These are phyloP conservation scores for Papilio elwesi DNA, from an alignment of 2,888 invertebrate genomes.

Conservation along the genomic window DNA sequence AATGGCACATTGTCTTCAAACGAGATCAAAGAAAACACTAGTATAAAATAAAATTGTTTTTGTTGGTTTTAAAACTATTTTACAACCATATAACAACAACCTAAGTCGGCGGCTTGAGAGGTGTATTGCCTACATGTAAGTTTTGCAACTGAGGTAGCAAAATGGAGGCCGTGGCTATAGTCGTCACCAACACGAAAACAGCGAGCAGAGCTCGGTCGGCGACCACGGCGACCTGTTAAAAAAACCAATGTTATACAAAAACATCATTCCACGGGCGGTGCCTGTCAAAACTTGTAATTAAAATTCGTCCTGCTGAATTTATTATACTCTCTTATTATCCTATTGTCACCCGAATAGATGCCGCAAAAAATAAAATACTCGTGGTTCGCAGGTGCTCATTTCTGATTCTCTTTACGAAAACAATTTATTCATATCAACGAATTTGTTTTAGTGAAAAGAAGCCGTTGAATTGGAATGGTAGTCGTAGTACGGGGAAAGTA, in stretches of 20 bases:
- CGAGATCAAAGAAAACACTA: background rate
- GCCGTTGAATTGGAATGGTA: background rate
- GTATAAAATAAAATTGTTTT: background rate
- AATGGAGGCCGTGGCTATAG: constrained; percentile 91
- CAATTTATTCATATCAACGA: constrained; percentile 7
- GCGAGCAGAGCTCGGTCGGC: constrained; percentile 91
- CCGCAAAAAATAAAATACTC: constrained; percentile 14
- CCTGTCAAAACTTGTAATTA: constrained; percentile 39
- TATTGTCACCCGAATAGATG: background rate
- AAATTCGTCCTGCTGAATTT: constrained; percentile 20
- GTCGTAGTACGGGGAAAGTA: background rate
- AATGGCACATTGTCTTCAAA: background rate
- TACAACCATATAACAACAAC: constrained; percentile 1
- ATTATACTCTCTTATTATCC: constrained; percentile 17
- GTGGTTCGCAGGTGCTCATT: constrained; percentile 25
- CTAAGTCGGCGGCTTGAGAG: constrained; percentile 75
- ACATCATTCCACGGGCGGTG: constrained; percentile 35
- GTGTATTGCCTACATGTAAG: constrained; percentile 78
- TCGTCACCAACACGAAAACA: constrained; percentile 90
- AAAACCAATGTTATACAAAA: constrained; percentile 41
- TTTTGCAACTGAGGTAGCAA: constrained; percentile 87
- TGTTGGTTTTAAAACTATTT: background rate
- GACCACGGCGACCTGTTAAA: constrained; percentile 88
- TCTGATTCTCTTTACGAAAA: constrained; percentile 20
- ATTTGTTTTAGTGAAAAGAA: constrained; percentile 2